Evolutionary conservation across 2,797 vertebrate species (phyloP), one percentile per base, ranked within the genome.

Genomic region (Falco rusticolus): DNA sequence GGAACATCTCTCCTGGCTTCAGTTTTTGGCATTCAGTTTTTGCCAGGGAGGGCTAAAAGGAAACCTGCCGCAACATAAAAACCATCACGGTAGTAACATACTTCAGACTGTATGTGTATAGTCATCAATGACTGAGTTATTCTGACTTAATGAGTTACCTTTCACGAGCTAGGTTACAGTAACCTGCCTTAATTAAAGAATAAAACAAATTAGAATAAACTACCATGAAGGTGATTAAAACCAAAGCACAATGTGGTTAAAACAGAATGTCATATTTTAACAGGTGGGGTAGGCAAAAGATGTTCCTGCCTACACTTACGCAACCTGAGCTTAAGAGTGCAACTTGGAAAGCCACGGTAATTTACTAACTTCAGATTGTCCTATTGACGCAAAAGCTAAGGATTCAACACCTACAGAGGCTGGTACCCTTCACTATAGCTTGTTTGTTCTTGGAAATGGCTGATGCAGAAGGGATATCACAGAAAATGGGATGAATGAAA

Each of bases 401-500:
- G 74, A 89, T 68, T 87, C 50, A 80, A 39, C 57, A 85, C 37
- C 51, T 71, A 33, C 13, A 63, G 69, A 93, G 28, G 31, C 64
- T 76, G 50, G n/a, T 71, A 75, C 25, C 45, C 68, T 91, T 81
- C 75, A 15, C 25, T 51, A 26, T 7, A 76, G 51, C 51, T 79
- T 59, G 43, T 80, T 72, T 85, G 50, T 37, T 93, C 65, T 91
- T 81, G 72, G 82, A 87, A 92, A 72, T 37, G 69, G 34, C 39
- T 92, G 76, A 82, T 59, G 93, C 61, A 69, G 75, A 93, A 81
- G 37, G 13, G 25, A 69, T 37, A 54, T 56, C 47, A 83, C 53
- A 91, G 65, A 89, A 74, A 94, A 78, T 34, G 66, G 24, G 48
- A 74, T 70, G 51, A 87, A 78, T 54, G 24, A 90, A 89, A 87